These are phyloP conservation scores for Notiomystis cincta DNA, from an alignment of 2,113 vertebrate genomes.

Conservation along the genomic window DNA sequence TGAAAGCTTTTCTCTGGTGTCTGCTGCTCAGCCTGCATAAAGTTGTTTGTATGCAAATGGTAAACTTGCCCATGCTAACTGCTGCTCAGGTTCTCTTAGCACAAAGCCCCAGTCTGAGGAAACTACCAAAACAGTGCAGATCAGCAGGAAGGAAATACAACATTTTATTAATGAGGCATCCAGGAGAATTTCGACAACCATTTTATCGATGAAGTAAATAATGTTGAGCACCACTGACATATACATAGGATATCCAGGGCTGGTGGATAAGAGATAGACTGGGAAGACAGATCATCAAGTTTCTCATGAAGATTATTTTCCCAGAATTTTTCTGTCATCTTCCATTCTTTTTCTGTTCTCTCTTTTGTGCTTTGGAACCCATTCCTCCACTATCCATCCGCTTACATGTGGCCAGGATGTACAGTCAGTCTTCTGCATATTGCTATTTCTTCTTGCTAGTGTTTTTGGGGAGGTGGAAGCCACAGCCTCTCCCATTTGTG, in stretches of 20 bases:
- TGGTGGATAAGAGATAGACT: neutral
- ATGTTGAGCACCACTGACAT: neutral
- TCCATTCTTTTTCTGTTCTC: neutral
- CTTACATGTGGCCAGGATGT: rapidly evolving
- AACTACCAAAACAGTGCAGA: neutral
- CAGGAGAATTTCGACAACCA: neutral
- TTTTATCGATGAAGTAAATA: neutral
- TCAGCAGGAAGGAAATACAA: neutral
- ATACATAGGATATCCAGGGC: neutral
- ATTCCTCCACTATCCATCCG: neutral
- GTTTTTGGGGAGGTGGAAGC: neutral
- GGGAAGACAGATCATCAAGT: neutral
- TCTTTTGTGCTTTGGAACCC: neutral
- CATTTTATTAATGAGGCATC: neutral
- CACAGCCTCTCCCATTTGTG: neutral
- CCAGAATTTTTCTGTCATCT: neutral
- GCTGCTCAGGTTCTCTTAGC: neutral
- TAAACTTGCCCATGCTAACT: neutral
- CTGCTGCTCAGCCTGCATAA: neutral
- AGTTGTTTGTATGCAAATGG: neutral
- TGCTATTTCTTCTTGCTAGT: neutral
- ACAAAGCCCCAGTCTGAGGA: neutral
- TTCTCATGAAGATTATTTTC: neutral
- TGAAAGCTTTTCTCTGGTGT: neutral
- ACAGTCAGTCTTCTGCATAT: neutral